Evolutionary conservation across 1,140 invertebrate genomes (phyloP), one percentile per base, ranked within the genome.

Genomic region (Chironomus tepperi): DNA sequence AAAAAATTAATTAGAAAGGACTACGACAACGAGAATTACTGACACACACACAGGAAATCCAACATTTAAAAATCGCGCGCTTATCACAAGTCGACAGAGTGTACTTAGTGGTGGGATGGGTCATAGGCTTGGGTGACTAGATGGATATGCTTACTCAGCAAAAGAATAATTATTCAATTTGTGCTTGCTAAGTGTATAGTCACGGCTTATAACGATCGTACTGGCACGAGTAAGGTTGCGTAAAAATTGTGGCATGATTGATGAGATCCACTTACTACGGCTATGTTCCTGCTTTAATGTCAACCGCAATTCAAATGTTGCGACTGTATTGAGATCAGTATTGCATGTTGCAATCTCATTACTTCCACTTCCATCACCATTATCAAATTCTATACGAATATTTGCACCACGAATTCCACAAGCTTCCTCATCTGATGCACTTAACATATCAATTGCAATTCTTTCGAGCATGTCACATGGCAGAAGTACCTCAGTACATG

Each of bases 81-180:
- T 34, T 34, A 34, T 34, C 24, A 34, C 24, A 34, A 34, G 24
- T 34, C 24, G 24, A 34, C 24, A 34, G 24, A 34, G 24, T 34
- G 24, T 34, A 34, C 24, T 34, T 34, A 34, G 24, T 34, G 24
- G 24, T 34, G 24, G 24, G 24, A 34, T 34, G 24, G 24, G 24
- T 2, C n/a, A n/a, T n/a, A n/a, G n/a, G n/a, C n/a, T n/a, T 34
- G 24, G 5, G 24, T 34, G 2, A 34, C 1, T 34, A 34, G 24
- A 34, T 34, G 5, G 24, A 1, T 34, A 2, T 2, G 5, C 24
- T 70, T 18, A 70, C 65, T 70, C 65, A 21, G 16, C 65, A 70
- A 70, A 70, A 8, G 65, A 70, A 16, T 70, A 70, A 70, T n/a
- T n/a, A n/a, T 18, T 19, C n/a, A 70, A 18, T 70, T 70, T 70